These are phyloP conservation scores for Neuroscelio doddi DNA, from an alignment of 2,888 invertebrate species.

Conservation along the genomic window DNA sequence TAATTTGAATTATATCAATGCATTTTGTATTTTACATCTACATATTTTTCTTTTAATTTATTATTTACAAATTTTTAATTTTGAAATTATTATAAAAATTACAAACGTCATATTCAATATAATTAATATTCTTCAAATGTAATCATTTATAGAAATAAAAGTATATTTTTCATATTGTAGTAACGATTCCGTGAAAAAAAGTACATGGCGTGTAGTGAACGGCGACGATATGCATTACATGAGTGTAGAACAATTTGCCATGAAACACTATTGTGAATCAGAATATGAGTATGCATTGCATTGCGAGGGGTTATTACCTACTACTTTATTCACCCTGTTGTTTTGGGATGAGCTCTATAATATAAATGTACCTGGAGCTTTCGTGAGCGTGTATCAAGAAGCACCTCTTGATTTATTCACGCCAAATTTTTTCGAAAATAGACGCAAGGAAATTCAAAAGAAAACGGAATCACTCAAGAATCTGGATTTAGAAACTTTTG, in stretches of 20 bases:
- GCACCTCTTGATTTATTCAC: constrained; percentile 83
- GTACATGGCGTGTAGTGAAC: constrained; percentile 55
- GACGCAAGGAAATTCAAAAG: constrained; percentile 76
- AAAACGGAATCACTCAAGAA: constrained; percentile 71
- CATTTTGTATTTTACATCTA: no score
- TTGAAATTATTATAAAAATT: no score
- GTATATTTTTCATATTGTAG: constrained; percentile 33
- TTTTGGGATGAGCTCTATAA: constrained; percentile 87
- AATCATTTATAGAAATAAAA: not conserved
- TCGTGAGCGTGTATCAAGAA: constrained; percentile 78
- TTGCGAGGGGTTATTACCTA: constrained; percentile 80
- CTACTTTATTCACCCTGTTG: constrained; percentile 77
- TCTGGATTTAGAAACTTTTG: constrained; percentile 69
- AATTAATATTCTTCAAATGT: no score
- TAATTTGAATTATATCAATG: no score
- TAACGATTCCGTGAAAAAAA: constrained; percentile 52
- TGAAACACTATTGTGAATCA: constrained; percentile 50
- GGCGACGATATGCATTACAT: constrained; percentile 47
- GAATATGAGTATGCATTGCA: constrained; percentile 73
- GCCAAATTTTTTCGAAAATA: constrained; percentile 78
- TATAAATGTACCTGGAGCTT: constrained; percentile 76
- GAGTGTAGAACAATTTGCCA: constrained; percentile 60
- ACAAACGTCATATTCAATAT: no score
- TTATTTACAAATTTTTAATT: no score
- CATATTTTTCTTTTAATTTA: no score